phyloP scores from a whole-genome alignment of 2,888 invertebrate genomes.

The Tenthredo scrophulariae region DNA sequence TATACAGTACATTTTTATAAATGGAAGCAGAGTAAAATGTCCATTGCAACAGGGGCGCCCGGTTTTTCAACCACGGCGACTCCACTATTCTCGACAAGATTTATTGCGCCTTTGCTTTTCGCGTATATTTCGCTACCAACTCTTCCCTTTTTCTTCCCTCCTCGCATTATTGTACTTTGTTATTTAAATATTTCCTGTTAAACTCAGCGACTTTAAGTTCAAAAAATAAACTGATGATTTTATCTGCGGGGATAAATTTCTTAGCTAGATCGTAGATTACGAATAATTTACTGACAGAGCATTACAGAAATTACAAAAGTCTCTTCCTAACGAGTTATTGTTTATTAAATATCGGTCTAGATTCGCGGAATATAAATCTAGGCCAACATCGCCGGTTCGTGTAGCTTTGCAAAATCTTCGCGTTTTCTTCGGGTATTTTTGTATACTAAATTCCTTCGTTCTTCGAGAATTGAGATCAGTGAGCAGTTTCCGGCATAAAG shows the following conservation, averaged over 20 bases:
- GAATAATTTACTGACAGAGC: not conserved
- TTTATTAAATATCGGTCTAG: not conserved
- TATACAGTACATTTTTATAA: not conserved
- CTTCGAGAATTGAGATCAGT: not conserved
- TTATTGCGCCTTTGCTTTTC: conserved; percentile 22
- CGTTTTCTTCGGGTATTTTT: not conserved
- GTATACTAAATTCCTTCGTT: not conserved
- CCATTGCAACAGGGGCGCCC: conserved; percentile 35
- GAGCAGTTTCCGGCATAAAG: not conserved
- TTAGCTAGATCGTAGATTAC: too few relatives aligned
- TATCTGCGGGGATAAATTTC: not conserved
- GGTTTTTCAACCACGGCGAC: conserved; percentile 40
- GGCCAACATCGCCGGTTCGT: not conserved
- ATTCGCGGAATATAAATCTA: not conserved
- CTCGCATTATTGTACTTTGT: not conserved
- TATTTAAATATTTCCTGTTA: not conserved
- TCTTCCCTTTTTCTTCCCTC: not conserved
- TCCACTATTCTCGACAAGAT: conserved; percentile 24
- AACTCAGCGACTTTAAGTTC: not conserved
- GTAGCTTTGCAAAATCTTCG: too few relatives aligned
- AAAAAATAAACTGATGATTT: not conserved
- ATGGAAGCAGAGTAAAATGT: not conserved
- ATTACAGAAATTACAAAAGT: not conserved
- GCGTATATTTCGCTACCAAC: not conserved
- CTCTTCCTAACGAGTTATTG: not conserved